phyloP scores from a whole-genome alignment of 2,888 invertebrate species.

The Pyrocoelia pectoralis region DNA sequence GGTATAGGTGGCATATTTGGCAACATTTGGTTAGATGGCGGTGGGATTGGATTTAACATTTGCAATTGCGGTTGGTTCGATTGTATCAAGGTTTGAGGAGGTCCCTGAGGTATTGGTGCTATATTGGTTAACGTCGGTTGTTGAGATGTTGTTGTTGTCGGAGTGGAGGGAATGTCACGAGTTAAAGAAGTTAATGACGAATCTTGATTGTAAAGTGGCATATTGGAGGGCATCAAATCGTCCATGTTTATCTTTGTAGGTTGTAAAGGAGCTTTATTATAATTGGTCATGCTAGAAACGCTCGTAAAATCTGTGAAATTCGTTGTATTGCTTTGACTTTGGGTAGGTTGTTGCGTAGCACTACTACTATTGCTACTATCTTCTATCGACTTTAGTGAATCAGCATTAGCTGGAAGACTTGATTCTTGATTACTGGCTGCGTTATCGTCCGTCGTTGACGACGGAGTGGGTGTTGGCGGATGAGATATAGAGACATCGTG shows the following conservation, averaged over 20 bases:
- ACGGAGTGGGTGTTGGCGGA: slow-evolving; percentile 57
- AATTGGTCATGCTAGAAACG: slow-evolving; percentile 58
- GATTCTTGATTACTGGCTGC: slow-evolving; percentile 54
- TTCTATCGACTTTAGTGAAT: slow-evolving; percentile 51
- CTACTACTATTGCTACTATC: slow-evolving; percentile 53
- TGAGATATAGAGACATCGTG: slow-evolving; percentile 54
- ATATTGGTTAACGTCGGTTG: neutral
- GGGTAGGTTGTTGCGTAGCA: slow-evolving; percentile 59
- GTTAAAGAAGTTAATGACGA: slow-evolving; percentile 45
- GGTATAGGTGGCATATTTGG: slow-evolving; percentile 35
- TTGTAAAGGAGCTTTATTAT: slow-evolving; percentile 48
- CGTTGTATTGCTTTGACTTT: slow-evolving; percentile 54
- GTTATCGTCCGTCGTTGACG: slow-evolving; percentile 59
- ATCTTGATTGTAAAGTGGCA: slow-evolving; percentile 49
- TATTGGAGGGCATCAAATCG: slow-evolving; percentile 53
- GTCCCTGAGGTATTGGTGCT: neutral
- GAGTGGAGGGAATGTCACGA: slow-evolving; percentile 22
- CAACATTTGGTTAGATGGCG: slow-evolving; percentile 11
- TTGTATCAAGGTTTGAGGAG: slow-evolving; percentile 4
- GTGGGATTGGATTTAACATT: slow-evolving; percentile 20
- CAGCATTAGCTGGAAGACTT: slow-evolving; percentile 56
- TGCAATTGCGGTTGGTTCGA: slow-evolving; percentile 32
- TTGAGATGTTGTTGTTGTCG: slow-evolving; percentile 15
- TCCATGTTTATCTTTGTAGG: slow-evolving; percentile 56
- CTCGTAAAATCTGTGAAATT: slow-evolving; percentile 58